Conservation (phyloP, 2,113 vertebrate species). For the Rhizomys pruinosus region DNA sequence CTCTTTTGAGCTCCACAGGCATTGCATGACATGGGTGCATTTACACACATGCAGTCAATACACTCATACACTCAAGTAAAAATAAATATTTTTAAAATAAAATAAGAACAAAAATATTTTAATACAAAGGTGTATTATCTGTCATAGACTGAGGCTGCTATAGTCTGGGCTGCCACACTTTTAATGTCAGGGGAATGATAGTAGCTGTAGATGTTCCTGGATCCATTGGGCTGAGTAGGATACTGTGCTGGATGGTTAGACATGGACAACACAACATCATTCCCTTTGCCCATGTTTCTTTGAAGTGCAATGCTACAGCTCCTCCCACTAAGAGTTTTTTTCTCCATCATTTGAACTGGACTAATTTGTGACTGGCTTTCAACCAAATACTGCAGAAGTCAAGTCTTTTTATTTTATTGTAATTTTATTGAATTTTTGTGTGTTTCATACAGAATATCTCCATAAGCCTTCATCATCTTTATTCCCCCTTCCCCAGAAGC, state of each 20-base stretch:
- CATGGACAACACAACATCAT: background rate
- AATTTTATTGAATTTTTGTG: too few relatives aligned
- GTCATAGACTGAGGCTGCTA: background rate
- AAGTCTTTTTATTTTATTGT: too few relatives aligned
- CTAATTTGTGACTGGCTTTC: background rate
- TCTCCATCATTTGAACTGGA: background rate
- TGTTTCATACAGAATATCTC: too few relatives aligned
- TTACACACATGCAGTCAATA: too few relatives aligned
- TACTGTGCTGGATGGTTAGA: background rate
- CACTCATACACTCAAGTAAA: too few relatives aligned
- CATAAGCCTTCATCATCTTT: too few relatives aligned
- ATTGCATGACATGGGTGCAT: too few relatives aligned
- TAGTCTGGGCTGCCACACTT: background rate
- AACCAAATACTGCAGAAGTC: background rate
- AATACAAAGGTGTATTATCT: background rate
- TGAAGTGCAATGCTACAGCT: background rate
- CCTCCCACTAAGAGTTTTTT: background rate
- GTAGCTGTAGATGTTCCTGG: background rate
- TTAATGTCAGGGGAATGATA: background rate
- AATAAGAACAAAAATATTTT: too few relatives aligned
- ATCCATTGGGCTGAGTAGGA: background rate
- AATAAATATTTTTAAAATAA: background rate
- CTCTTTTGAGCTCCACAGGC: too few relatives aligned
- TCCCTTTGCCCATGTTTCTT: background rate
- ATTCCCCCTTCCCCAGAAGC: too few relatives aligned